Conservation (phyloP, 2,797 vertebrate genomes). For the Pantherophis vulpinus region DNA sequence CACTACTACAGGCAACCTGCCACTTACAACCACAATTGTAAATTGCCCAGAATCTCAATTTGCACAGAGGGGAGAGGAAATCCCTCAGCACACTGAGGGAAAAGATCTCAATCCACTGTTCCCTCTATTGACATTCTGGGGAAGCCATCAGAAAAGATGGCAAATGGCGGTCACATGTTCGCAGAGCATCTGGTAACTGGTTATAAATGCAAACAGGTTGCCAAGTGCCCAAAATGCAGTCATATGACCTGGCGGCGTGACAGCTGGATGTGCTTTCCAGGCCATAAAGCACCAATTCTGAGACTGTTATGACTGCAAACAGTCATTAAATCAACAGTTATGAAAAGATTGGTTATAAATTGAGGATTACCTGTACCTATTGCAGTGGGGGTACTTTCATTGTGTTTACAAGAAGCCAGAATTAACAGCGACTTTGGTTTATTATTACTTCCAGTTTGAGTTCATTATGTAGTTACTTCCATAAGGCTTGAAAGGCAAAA, state of each 20-base stretch:
- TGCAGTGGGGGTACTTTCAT: not conserved
- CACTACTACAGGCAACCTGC: not conserved
- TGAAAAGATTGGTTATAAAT: not conserved
- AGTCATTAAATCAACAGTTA: not conserved
- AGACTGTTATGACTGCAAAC: not conserved
- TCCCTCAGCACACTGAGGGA: not conserved
- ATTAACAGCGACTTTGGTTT: not conserved
- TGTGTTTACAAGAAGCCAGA: not conserved
- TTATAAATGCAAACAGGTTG: not conserved
- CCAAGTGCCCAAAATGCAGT: not conserved
- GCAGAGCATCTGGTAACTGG: not conserved
- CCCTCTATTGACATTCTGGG: not conserved
- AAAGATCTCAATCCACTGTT: not conserved
- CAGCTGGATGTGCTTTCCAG: not conserved
- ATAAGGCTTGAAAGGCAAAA: not conserved
- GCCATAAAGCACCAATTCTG: not conserved
- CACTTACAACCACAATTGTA: not conserved
- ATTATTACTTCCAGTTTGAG: not conserved
- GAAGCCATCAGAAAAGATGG: not conserved
- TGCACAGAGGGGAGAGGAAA: not conserved
- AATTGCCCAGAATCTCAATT: not conserved
- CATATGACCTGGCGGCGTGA: not conserved
- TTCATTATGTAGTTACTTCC: not conserved
- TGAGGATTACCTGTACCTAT: not conserved
- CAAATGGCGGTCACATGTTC: not conserved